These are phyloP conservation scores for Ochotona curzoniae DNA, from an alignment of 2,113 vertebrate species.

Conservation along the genomic window DNA sequence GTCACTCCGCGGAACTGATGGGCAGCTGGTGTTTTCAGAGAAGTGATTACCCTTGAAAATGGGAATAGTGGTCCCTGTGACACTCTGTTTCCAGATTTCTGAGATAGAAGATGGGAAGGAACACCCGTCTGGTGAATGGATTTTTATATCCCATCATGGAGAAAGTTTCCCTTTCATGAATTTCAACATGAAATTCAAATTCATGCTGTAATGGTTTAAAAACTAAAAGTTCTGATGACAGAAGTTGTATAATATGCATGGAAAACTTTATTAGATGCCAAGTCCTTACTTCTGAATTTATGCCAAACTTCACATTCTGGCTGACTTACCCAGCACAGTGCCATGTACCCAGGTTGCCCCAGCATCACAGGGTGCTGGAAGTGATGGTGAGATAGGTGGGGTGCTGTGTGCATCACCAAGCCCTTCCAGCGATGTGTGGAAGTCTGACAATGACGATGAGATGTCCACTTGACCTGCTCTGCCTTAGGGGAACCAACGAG, in stretches of 20 bases:
- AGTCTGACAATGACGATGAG: too few species aligned
- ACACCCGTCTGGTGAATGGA: not conserved
- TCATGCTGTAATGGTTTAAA: slow-evolving; percentile 10
- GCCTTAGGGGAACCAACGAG: not conserved
- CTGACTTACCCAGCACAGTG: not conserved
- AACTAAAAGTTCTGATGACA: not conserved
- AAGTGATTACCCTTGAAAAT: slow-evolving; percentile 48
- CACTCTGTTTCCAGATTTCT: slow-evolving; percentile 1
- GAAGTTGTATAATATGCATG: not conserved
- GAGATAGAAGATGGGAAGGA: slow-evolving; percentile 21
- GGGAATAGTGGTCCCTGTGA: not conserved
- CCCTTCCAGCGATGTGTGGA: not conserved
- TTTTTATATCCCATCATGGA: not conserved
- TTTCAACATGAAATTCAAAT: slow-evolving; percentile 56
- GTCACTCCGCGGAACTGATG: not conserved
- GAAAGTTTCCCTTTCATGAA: not conserved
- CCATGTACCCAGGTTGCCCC: accelerated
- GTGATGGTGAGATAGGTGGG: accelerated
- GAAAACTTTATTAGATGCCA: not conserved
- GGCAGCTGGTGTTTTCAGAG: not conserved
- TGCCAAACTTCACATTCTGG: not conserved
- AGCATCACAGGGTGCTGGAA: accelerated
- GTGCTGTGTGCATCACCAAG: not conserved
- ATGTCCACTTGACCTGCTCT: not conserved
- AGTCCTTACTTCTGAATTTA: not conserved